Conservation (phyloP, 2,888 invertebrate species). For the Pollenia griseotomentosa region DNA sequence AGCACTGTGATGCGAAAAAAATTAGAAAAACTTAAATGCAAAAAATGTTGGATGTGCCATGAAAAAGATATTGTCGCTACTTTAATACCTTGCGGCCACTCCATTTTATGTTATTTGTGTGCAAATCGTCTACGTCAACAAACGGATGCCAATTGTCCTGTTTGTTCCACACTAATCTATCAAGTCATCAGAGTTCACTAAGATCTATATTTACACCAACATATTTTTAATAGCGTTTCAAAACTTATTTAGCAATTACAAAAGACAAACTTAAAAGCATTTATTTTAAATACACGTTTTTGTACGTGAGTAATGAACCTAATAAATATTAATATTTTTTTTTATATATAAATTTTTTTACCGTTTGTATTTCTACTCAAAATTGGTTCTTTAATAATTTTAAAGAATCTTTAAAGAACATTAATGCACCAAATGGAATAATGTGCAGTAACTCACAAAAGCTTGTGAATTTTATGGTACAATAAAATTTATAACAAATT, state of each 20-base stretch:
- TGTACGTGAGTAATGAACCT: no score
- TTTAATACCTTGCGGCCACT: slow-evolving; percentile 97
- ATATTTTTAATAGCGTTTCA: slow-evolving; percentile 7
- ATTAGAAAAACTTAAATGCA: slow-evolving; percentile 85
- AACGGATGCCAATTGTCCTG: slow-evolving; percentile 89
- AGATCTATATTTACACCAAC: background rate
- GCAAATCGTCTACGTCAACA: slow-evolving; percentile 91
- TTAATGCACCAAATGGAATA: no score
- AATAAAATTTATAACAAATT: no score
- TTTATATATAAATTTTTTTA: no score
- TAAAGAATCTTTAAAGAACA: no score
- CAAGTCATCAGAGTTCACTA: slow-evolving; percentile 59
- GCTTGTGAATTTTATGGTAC: no score
- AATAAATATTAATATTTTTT: no score
- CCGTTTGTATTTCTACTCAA: no score
- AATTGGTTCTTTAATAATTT: no score
- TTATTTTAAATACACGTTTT: slow-evolving; percentile 13
- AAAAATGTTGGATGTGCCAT: slow-evolving; percentile 93
- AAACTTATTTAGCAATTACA: slow-evolving; percentile 7
- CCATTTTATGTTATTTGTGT: slow-evolving; percentile 97
- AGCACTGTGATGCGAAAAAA: no score
- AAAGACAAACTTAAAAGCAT: slow-evolving; percentile 8
- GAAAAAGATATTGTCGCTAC: slow-evolving; percentile 96
- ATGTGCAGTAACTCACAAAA: no score
- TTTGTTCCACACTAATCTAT: slow-evolving; percentile 85